Base-by-base conservation (phyloP, 2,797 vertebrate species). In the Melanotaenia maccullochi region DNA sequence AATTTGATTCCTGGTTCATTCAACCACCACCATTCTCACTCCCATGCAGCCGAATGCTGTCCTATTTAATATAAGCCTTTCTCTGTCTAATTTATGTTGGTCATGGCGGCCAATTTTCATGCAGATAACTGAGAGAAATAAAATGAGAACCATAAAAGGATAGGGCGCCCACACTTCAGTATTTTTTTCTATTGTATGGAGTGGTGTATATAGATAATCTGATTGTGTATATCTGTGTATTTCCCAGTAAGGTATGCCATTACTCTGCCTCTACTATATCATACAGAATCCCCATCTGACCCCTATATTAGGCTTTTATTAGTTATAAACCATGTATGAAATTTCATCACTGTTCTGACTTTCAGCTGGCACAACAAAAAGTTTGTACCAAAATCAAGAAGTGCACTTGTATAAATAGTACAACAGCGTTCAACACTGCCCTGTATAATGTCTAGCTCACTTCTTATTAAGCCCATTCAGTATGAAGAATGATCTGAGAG, bases 361-460 rank as follows among this genome's bases (percentile, higher is more conserved):
- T 51, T 73, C 59, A 73, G 57, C 52, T 68, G 69, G 54, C 25
- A 57, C 13, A n/a, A 9, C 32, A 69, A 61, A 32, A 40, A 22
- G 20, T 49, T 49, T 49, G 20, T n/a, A 2, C 6, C 64, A 42
- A 30, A 55, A 72, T 78, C 52, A 66, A 60, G 25, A 55, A 72
- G 73, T 67, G 63, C 55, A 70, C 60, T 68, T 57, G 24, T 73
- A 67, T 42, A 65, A 74, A 65, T 42, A 22, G 47, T 24, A 58
- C 42, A 11, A 59, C 18, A 30, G 35, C 42, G 59, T 68, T 76
- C 18, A 56, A 63, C 32, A 42, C 55, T 67, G 62, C 13, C 47
- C 20, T 61, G 55, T 60, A 57, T 75, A 20, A 57, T 38, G 28
- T 67, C 38, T 60, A 36, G 28, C 25, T 70, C n/a, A 22, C 24